Conservation (phyloP, 1,140 invertebrate species). For the Scaptomyza graminum region DNA sequence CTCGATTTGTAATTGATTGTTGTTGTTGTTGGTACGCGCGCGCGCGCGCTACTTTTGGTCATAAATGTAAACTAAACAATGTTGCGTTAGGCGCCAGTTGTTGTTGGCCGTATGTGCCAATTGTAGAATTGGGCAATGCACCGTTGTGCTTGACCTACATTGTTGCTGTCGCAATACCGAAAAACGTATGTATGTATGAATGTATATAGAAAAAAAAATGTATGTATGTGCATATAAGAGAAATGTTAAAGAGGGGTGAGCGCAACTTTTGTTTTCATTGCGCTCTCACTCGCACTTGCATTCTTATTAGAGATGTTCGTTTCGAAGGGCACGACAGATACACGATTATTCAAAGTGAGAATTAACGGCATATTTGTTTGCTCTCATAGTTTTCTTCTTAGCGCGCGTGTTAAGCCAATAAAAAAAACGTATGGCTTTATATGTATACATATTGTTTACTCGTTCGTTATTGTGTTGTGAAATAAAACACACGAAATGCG, state of each 20-base stretch:
- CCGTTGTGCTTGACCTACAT: slow-evolving; percentile 49
- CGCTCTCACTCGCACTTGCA: slow-evolving; percentile 21
- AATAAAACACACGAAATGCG: not conserved
- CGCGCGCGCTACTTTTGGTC: slow-evolving; percentile 44
- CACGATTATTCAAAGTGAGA: not conserved
- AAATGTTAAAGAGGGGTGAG: slow-evolving; percentile 3
- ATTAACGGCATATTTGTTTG: too few species aligned
- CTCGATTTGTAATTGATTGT: not conserved
- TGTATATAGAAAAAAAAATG: not conserved
- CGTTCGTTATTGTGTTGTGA: too few species aligned
- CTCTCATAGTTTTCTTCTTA: too few species aligned
- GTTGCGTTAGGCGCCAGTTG: slow-evolving; percentile 25
- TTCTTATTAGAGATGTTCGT: not conserved
- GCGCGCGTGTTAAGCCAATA: too few species aligned
- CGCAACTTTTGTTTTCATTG: slow-evolving; percentile 43
- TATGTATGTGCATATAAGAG: not conserved
- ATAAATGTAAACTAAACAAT: slow-evolving; percentile 15
- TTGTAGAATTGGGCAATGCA: slow-evolving; percentile 47
- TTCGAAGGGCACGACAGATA: not conserved
- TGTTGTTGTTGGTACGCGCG: slow-evolving; percentile 33
- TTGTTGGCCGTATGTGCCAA: slow-evolving; percentile 9
- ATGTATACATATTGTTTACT: not conserved
- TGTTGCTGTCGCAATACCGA: slow-evolving; percentile 2
- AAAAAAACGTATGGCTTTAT: too few species aligned
- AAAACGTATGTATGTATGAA: too few species aligned